Evolutionary conservation across 2,797 vertebrate genomes (phyloP), one percentile per base, ranked within the genome.

Genomic region (Myoxocephalus aenaeus): DNA sequence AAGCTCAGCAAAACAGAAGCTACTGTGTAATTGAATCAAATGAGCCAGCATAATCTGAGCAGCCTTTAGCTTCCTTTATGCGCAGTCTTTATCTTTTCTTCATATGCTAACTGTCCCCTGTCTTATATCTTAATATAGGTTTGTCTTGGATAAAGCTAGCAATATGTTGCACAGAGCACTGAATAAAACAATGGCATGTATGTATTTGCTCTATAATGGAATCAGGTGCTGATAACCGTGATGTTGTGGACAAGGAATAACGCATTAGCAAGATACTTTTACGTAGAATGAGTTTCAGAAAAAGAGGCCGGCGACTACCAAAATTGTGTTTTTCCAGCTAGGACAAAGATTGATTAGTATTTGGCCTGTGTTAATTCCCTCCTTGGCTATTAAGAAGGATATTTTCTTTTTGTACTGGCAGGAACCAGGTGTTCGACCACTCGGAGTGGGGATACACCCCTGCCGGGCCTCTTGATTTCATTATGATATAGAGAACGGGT

Each of bases 381-480:
- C 40, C 9, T 8, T 65, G 64, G 7, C 56, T 36, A 7, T 61
- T 10, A 2, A 22, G 14, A 17, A 64, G 46, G 53, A 51, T 34
- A 5, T 34, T 34, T 22, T 50, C 40, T 72, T 7, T 7, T 74
- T 12, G 42, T 13, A 61, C 59, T n/a, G 57, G 12, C 12, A 34
- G 64, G n/a, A n/a, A 67, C 70, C 63, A 75, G 73, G 46, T 81
- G 56, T 80, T 14, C 1, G 50, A 34, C 4, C 20, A 7, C 34
- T 44, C 36, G 7, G 7, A 34, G 22, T 10, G 5, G 48, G 7
- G 38, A 65, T 44, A 59, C n/a, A 9, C 70, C 34, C 77, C 77
- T 66, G 72, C 73, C 78, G 71, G 44, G 79, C 59, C 13, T 80
- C 29, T 63, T 79, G 48, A 79, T 83, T 78, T 34, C 38, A 73